phyloP scores from a whole-genome alignment of 2,113 vertebrate species.

The Pseudolaguvia tuberculata region DNA sequence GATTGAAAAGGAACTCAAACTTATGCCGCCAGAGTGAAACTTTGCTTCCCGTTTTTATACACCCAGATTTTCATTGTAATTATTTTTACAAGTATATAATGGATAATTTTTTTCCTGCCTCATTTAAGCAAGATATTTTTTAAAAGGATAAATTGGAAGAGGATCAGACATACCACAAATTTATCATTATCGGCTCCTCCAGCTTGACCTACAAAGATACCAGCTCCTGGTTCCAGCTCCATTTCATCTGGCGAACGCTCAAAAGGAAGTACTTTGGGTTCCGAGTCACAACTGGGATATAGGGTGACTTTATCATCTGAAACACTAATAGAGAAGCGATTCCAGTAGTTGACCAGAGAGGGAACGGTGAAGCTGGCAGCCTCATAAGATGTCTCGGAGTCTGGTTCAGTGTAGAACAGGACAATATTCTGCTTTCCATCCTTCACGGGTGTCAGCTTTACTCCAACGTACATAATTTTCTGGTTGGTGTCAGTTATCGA shows the following conservation, averaged over 20 bases:
- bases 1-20: no score
- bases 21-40: no score
- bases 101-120: conserved; percentile 49
- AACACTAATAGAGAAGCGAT: conserved; percentile 79
- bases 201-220: conserved; percentile 86
- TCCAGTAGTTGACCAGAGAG: conserved; percentile 76
- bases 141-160: neutral
- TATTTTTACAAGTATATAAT: conserved; percentile 45
- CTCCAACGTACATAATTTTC: conserved; percentile 75
- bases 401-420: conserved; percentile 84
- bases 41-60: no score
- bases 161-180: conserved; percentile 76
- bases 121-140: conserved; percentile 27
- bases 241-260: conserved; percentile 75
- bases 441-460: conserved; percentile 75
- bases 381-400: conserved; percentile 60
- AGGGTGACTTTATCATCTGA: conserved; percentile 71
- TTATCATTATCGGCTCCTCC: conserved; percentile 80
- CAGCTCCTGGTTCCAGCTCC: conserved; percentile 77
- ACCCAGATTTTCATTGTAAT: no score
- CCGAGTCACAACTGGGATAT: conserved; percentile 78
- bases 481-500: conserved; percentile 79
- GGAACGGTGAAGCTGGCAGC: conserved; percentile 80
- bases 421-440: conserved; percentile 71
- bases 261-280: conserved; percentile 62